Percentiles rank a stretch among this genome's conserved stretches.
Evolutionary conservation across 1,140 invertebrate genomes (phyloP).

Genomic region (Tenebrio molitor): DNA sequence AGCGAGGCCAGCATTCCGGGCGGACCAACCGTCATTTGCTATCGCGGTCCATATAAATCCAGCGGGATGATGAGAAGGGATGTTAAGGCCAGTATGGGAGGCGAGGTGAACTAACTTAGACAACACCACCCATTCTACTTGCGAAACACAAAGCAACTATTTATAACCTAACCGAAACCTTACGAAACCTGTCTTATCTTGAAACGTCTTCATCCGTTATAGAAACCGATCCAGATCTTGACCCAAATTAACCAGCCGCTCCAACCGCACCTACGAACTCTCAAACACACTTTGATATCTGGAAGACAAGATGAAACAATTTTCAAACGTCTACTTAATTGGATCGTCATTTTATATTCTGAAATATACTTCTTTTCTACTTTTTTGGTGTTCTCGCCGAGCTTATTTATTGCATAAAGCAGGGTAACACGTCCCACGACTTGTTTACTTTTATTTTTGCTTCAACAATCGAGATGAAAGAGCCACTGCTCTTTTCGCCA

Average conservation of each 20-base stretch:
- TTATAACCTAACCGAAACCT: constrained; percentile 38
- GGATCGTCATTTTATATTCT: background rate
- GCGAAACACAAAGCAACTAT: constrained; percentile 37
- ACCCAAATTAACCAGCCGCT: constrained; percentile 34
- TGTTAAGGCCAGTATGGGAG: constrained; percentile 36
- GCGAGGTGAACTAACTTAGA: constrained; percentile 37
- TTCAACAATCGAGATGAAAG: constrained; percentile 28
- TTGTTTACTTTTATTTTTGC: constrained; percentile 32
- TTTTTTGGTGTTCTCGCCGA: background rate
- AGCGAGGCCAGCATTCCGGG: constrained; percentile 46
- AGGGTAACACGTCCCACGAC: background rate
- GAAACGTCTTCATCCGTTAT: constrained; percentile 33
- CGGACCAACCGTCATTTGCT: constrained; percentile 47
- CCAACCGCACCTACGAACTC: constrained; percentile 12
- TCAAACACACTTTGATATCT: constrained; percentile 8
- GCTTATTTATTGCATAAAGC: constrained; percentile 8
- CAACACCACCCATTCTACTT: constrained; percentile 16
- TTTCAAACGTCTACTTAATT: constrained; percentile 21
- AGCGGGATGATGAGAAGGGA: constrained; percentile 42
- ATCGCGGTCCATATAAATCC: constrained; percentile 47
- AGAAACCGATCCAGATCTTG: constrained; percentile 32
- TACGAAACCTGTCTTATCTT: constrained; percentile 37
- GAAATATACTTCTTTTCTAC: background rate
- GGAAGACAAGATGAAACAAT: background rate
- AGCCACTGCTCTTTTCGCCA: constrained; percentile 4